phyloP scores from a whole-genome alignment of 37 sponge, comb jelly and placozoan species.

The Petrosia ficiformis region DNA sequence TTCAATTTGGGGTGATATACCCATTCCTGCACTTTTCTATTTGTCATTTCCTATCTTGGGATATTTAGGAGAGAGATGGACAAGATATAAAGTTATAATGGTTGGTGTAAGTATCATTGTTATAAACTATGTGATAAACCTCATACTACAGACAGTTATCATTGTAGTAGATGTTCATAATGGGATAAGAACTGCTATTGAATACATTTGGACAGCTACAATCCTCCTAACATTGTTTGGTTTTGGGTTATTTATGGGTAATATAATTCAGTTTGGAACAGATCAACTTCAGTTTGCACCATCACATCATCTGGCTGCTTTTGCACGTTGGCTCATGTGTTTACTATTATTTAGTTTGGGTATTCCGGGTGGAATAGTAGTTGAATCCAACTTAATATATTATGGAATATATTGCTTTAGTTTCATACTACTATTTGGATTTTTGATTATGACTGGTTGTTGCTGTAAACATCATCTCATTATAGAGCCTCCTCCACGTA shows the following conservation, averaged over 20 bases:
- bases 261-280: neutral
- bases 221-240: too few species aligned
- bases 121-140: too few species aligned
- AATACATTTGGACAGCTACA: too few species aligned
- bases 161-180: too few species aligned
- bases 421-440: neutral
- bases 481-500: neutral
- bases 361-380: too few species aligned
- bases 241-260: too few species aligned
- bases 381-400: neutral
- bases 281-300: neutral
- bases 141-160: too few species aligned
- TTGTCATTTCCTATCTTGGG: neutral
- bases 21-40: too few species aligned
- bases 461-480: neutral
- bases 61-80: neutral
- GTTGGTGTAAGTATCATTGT: too few species aligned
- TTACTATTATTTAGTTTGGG: too few species aligned
- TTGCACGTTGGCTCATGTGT: neutral
- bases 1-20: too few species aligned
- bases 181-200: too few species aligned
- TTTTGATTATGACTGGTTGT: neutral
- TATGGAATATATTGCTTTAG: neutral
- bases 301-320: neutral
- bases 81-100: neutral